Conservation (phyloP, 2,888 invertebrate species). For the Acrobasis consociella region DNA sequence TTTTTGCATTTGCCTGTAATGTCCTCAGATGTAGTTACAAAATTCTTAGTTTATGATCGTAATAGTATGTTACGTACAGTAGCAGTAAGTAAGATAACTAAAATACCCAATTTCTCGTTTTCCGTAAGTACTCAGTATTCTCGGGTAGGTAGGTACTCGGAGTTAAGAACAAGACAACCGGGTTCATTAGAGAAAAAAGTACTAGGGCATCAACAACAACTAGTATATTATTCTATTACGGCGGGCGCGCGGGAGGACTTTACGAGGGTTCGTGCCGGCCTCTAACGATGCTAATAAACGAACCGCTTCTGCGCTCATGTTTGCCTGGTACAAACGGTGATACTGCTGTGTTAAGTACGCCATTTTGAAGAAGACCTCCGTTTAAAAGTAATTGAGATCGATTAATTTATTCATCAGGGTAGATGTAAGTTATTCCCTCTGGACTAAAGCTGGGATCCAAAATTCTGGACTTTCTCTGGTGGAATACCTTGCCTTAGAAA, state of each 20-base stretch:
- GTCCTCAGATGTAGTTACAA: too few species aligned
- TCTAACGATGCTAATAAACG: slow-evolving; percentile 35
- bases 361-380: not conserved
- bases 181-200: slow-evolving; percentile 22
- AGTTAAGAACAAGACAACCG: not conserved
- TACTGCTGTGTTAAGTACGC: not conserved
- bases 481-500: too few species aligned
- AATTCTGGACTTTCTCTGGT: too few species aligned
- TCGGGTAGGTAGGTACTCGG: not conserved
- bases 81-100: too few species aligned
- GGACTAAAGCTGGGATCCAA: too few species aligned
- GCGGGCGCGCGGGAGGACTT: slow-evolving; percentile 21
- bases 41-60: too few species aligned
- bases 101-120: not conserved
- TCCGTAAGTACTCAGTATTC: not conserved
- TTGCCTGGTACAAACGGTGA: slow-evolving; percentile 30
- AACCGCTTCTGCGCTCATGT: slow-evolving; percentile 32
- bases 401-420: too few species aligned
- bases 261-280: slow-evolving; percentile 27
- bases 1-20: too few species aligned
- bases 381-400: too few species aligned
- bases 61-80: too few species aligned
- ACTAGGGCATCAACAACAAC: slow-evolving; percentile 30
- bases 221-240: slow-evolving; percentile 30
- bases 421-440: too few species aligned